Conservation (phyloP, 2,797 vertebrate genomes). For the Clarias pachynema region DNA sequence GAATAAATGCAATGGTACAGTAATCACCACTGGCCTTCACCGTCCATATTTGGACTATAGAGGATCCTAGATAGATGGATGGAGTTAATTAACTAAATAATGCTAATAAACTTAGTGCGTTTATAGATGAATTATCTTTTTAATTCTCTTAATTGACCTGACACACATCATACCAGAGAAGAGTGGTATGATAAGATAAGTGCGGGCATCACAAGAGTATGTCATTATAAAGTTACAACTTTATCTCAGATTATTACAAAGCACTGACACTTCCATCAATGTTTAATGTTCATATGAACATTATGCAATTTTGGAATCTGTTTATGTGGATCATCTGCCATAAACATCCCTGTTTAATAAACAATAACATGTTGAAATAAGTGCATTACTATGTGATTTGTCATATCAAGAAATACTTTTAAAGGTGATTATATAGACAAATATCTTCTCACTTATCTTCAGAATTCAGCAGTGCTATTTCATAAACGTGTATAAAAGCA, state of each 20-base stretch:
- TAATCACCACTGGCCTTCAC: no score
- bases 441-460: not conserved
- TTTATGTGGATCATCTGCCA: not conserved
- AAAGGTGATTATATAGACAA: not conserved
- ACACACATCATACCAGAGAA: not conserved
- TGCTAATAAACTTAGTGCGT: no score
- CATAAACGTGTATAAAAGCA: not conserved
- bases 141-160: not conserved
- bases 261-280: no score
- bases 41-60: no score
- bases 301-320: not conserved
- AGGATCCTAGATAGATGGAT: no score
- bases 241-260: no score
- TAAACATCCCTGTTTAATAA: not conserved
- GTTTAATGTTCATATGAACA: not conserved
- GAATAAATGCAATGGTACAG: no score
- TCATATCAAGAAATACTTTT: not conserved
- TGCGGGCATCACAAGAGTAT: not conserved
- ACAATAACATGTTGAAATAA: not conserved
- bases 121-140: no score
- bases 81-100: no score
- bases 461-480: not conserved
- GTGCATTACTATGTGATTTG: not conserved
- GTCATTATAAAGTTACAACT: not conserved
- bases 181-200: not conserved